Evolutionary conservation across 2,888 invertebrate species (phyloP), one percentile per base, ranked within the genome.

Genomic region (Leptinotarsa tumamoca): DNA sequence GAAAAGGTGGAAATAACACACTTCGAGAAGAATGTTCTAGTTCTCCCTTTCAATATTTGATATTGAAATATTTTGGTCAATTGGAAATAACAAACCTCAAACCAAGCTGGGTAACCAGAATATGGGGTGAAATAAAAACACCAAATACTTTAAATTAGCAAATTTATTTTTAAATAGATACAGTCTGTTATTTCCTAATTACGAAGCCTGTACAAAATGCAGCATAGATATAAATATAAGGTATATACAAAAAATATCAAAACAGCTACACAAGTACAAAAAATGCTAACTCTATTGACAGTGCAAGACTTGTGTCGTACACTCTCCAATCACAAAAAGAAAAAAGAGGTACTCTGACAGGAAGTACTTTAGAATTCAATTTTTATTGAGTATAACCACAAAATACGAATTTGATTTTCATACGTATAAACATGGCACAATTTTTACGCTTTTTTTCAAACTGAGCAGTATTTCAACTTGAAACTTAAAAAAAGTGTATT

Each of bases 161-260:
- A 88, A 88, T 88, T 87, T 87, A 86, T 87, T 86, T 84, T 85
- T 86, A 84, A 86, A 85, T 87, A 86, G 86, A 87, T 88, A 88
- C 87, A 87, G 88, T 88, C 87, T 87, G 86, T 87, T 85, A 85
- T 86, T 84, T 83, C 85, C 86, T 87, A 86, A 84, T 85, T 86
- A 85, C 80, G 84, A 87, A 87, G 87, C 87, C 87, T 87, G 87
- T 87, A 87, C 87, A 88, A 87, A 87, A 86, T 84, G 83, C 85
- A 84, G 85, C 83, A 80, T 83, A 86, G 82, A 82, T 80, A 80
- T 79, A 79, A 75, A 78, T 76, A 80, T 87, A 75, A 76, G 74
- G 77, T 87, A 86, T 86, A 84, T 86, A 87, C 84, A 84, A 82
- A 83, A 84, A 83, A 85, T 85, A 85, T 84, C 82, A 84, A 86